Percentiles rank a stretch among this genome's conserved stretches.
Evolutionary conservation across 1,140 invertebrate species (phyloP).

Genomic region (Chelonus insularis): DNA sequence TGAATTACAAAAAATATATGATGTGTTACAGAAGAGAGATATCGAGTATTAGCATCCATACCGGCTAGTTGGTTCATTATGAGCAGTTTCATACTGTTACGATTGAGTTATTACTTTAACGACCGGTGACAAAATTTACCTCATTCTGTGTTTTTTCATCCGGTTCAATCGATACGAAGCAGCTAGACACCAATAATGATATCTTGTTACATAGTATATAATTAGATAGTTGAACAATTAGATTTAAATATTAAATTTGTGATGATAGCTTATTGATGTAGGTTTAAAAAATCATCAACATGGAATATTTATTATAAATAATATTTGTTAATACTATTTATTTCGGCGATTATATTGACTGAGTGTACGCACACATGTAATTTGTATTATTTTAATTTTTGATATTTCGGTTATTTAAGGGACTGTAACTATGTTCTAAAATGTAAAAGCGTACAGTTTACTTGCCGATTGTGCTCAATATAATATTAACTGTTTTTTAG

Average conservation of each 20-base stretch:
- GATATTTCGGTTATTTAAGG: too few species aligned
- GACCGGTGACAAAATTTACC: conserved; percentile 46
- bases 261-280: too few species aligned
- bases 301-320: too few species aligned
- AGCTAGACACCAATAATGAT: conserved; percentile 16
- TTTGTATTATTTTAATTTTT: too few species aligned
- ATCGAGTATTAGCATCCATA: conserved; percentile 71
- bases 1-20: conserved; percentile 18
- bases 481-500: not conserved
- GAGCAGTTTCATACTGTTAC: conserved; percentile 67
- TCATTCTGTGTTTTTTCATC: not conserved
- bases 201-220: conserved; percentile 18
- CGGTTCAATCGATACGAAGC: conserved; percentile 23
- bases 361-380: not conserved
- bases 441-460: not conserved
- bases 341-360: not conserved
- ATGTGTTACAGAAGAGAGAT: conserved; percentile 76
- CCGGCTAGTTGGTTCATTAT: conserved; percentile 70
- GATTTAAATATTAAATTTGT: not conserved
- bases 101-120: conserved; percentile 49
- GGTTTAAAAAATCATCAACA: too few species aligned
- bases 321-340: not conserved
- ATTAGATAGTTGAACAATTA: not conserved
- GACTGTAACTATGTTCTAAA: too few species aligned
- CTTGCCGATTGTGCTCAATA: not conserved